Percentiles rank a stretch among this genome's conserved stretches.
These are phyloP conservation scores for Leptinotarsa peninsularis DNA, from an alignment of 2,888 invertebrate genomes.

Conservation along the genomic window DNA sequence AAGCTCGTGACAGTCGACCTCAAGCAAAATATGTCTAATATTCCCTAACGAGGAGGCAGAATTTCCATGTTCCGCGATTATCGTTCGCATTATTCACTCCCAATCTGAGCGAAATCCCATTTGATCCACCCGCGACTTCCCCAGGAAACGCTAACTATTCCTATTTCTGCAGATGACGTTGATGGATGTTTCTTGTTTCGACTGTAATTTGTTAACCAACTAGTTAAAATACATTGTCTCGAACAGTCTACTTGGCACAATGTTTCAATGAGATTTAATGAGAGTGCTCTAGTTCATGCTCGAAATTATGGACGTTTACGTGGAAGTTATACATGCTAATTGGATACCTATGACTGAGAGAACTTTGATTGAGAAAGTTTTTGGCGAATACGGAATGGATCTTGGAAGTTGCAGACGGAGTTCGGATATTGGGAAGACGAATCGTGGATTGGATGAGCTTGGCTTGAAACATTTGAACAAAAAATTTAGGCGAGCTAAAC, in stretches of 20 bases:
- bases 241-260: conserved; percentile 33
- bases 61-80: conserved; percentile 27
- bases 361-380: conserved; percentile 37
- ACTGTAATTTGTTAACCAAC: conserved; percentile 45
- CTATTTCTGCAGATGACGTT: conserved; percentile 47
- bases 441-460: not conserved
- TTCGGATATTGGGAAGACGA: not conserved
- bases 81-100: conserved; percentile 31
- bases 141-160: conserved; percentile 39
- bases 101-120: conserved; percentile 12
- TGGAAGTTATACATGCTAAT: conserved; percentile 37
- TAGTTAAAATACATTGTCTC: conserved; percentile 43
- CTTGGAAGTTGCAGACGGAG: not conserved
- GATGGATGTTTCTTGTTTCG: conserved; percentile 50
- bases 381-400: conserved; percentile 10
- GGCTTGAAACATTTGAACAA: no score
- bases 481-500: no score
- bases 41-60: conserved; percentile 11
- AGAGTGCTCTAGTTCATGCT: conserved; percentile 24
- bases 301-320: conserved; percentile 26
- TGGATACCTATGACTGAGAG: conserved; percentile 26
- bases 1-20: not conserved
- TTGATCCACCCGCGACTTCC: conserved; percentile 6
- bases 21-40: not conserved
- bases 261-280: conserved; percentile 28